A percentile compares a stretch with the other conserved stretches of the same genome.
These are phyloP conservation scores for Chaetorhynchus papuensis DNA, from an alignment of 2,113 vertebrate genomes.

Conservation along the genomic window DNA sequence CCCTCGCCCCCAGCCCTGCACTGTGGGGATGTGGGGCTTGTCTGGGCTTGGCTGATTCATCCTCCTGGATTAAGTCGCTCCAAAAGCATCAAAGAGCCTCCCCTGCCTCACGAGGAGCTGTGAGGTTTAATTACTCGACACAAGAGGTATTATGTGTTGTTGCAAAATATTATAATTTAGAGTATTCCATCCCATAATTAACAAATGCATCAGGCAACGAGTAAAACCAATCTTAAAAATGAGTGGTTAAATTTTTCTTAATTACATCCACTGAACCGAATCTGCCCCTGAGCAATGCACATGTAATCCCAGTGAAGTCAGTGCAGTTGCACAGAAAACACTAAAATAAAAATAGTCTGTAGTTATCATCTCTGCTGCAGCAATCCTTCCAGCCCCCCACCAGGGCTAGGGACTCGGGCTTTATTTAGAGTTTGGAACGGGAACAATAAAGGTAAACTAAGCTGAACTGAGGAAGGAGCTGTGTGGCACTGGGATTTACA, in stretches of 20 bases:
- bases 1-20: background rate
- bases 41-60: background rate
- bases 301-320: slow-evolving; percentile 36
- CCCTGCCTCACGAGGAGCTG: background rate
- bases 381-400: background rate
- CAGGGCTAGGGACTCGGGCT: background rate
- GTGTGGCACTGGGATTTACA: rapidly evolving
- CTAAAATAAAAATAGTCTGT: background rate
- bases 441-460: background rate
- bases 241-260: slow-evolving; percentile 14
- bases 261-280: slow-evolving; percentile 20
- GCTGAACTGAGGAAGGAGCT: background rate
- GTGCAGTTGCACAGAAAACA: background rate
- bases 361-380: background rate
- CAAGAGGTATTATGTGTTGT: background rate
- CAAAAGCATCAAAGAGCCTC: background rate
- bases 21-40: background rate
- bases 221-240: slow-evolving; percentile 27
- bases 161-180: background rate
- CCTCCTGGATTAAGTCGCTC: background rate
- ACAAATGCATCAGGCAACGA: background rate
- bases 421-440: background rate
- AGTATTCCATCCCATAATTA: slow-evolving; percentile 14
- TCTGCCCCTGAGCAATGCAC: slow-evolving; percentile 15
- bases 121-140: background rate